Evolutionary conservation across 2,888 invertebrate genomes (phyloP).

Genomic region (Eupithecia insigniata): DNA sequence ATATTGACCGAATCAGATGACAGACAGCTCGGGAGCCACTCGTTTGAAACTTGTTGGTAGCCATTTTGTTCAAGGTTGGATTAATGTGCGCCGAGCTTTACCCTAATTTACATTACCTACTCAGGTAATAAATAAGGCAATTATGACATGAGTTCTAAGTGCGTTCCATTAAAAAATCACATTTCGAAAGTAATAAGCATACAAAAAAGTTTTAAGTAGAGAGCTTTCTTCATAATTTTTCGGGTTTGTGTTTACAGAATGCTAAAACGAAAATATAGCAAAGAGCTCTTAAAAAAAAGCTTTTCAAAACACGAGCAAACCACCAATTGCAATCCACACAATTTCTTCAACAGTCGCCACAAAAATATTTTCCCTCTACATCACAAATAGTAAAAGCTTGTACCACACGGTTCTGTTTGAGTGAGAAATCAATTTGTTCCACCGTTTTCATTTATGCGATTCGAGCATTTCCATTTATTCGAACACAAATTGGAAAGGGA

Average conservation of each 20-base stretch:
- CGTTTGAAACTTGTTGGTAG: too few relatives aligned
- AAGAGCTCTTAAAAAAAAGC: background rate
- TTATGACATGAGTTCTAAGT: background rate
- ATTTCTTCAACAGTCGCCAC: slow-evolving; percentile 37
- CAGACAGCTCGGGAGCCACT: too few relatives aligned
- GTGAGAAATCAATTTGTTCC: slow-evolving; percentile 83
- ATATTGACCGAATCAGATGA: too few relatives aligned
- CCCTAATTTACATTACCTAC: background rate
- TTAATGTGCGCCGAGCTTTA: too few relatives aligned
- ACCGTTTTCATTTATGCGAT: slow-evolving; percentile 81
- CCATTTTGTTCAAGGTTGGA: too few relatives aligned
- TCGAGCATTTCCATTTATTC: slow-evolving; percentile 79
- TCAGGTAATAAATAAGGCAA: background rate
- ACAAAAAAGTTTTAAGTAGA: background rate
- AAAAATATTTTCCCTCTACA: slow-evolving; percentile 51
- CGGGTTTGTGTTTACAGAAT: background rate
- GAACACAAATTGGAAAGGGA: slow-evolving; percentile 81
- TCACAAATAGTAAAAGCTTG: slow-evolving; percentile 58
- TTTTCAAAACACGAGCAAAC: slow-evolving; percentile 9
- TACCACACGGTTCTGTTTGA: slow-evolving; percentile 72
- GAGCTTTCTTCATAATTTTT: background rate
- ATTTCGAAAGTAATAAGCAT: background rate
- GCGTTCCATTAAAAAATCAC: background rate
- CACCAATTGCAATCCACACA: slow-evolving; percentile 24
- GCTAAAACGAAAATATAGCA: background rate